phyloP scores from a whole-genome alignment of 53 echinoderm and acorn worm species.

The Henricia sp. region DNA sequence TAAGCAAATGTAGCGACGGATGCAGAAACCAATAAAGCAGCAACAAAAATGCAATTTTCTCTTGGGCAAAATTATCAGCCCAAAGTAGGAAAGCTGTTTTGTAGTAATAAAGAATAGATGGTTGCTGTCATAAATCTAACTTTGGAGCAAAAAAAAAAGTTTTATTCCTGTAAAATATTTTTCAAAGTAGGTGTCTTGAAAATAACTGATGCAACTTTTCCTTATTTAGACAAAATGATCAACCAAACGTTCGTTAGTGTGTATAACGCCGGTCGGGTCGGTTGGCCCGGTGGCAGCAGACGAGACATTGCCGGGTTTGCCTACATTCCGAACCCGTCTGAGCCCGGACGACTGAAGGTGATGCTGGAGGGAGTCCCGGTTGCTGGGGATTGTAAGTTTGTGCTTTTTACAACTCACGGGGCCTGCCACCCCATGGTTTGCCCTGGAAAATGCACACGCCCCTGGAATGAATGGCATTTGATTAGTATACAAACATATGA shows the following conservation, averaged over 20 bases:
- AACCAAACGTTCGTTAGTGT: conserved; percentile 77
- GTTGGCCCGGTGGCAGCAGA: conserved; percentile 39
- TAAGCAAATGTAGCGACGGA: too few species aligned
- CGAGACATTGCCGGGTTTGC: conserved; percentile 79
- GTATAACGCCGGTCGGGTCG: conserved; percentile 67
- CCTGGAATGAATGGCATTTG: too few species aligned
- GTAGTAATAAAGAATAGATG: neutral
- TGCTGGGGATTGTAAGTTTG: conserved; percentile 77
- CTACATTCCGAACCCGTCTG: conserved; percentile 70
- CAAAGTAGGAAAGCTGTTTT: too few species aligned
- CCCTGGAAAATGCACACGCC: neutral
- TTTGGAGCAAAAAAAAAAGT: neutral
- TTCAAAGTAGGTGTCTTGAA: too few species aligned
- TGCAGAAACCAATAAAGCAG: too few species aligned
- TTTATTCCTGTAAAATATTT: neutral
- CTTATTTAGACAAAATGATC: conserved; percentile 65
- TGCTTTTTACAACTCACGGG: neutral
- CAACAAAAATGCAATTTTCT: too few species aligned
- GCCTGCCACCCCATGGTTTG: neutral
- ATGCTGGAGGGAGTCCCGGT: conserved; percentile 84
- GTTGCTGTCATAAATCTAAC: neutral
- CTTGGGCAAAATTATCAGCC: too few species aligned
- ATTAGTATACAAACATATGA: too few species aligned
- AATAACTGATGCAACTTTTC: neutral
- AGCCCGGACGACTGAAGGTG: conserved; percentile 81